These are phyloP conservation scores for Mesitornis unicolor DNA, from an alignment of 2,113 vertebrate genomes.

Conservation along the genomic window DNA sequence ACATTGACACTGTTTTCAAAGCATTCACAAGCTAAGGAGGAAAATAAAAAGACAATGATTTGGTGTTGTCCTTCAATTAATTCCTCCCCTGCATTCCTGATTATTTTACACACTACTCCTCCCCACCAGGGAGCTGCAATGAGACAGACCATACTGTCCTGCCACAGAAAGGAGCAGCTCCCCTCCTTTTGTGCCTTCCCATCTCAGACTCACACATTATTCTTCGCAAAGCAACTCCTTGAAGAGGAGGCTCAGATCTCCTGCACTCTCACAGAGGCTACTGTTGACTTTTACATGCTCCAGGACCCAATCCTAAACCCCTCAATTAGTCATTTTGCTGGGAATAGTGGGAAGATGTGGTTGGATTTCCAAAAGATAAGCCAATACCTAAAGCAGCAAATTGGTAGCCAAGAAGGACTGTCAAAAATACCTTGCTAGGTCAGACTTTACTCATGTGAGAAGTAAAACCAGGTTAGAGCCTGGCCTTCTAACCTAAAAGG, in stretches of 20 bases:
- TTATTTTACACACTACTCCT: not conserved
- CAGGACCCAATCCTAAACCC: not conserved
- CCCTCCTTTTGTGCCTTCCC: not conserved
- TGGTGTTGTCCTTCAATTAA: not conserved
- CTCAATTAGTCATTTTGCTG: not conserved
- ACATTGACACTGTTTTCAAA: constrained; percentile 85
- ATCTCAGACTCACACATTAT: fast-evolving
- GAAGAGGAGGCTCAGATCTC: not conserved
- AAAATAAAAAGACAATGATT: constrained; percentile 14
- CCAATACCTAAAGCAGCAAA: not conserved
- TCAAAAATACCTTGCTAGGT: not conserved
- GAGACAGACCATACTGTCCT: not conserved
- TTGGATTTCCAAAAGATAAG: not conserved
- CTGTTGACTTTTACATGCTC: not conserved
- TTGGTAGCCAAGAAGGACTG: not conserved
- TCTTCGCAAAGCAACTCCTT: not conserved
- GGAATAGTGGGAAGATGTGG: not conserved
- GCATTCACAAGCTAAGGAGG: constrained; percentile 86
- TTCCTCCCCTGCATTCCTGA: not conserved
- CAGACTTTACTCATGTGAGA: not conserved
- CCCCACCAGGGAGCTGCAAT: not conserved
- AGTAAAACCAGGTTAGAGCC: not conserved
- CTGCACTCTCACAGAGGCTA: not conserved
- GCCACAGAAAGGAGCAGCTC: not conserved
- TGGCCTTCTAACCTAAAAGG: not conserved